Percentiles rank a stretch among this genome's conserved stretches.
phyloP scores from a whole-genome alignment of 2,888 invertebrate species.

The Xylophagus ater region DNA sequence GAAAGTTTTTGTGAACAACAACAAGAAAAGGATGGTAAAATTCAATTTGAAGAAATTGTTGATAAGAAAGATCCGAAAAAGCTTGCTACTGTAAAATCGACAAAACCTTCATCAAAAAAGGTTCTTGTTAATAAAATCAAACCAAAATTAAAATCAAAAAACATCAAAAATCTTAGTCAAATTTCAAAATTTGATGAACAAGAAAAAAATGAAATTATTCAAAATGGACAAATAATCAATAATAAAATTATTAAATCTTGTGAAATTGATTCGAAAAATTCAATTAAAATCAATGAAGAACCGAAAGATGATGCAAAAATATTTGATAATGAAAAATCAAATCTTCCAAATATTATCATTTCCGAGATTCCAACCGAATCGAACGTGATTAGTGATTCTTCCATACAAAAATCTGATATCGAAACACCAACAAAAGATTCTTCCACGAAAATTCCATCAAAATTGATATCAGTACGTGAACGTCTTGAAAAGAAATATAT shows the following conservation, averaged over 20 bases:
- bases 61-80: too few species aligned
- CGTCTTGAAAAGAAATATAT: slow-evolving; percentile 13
- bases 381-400: slow-evolving; percentile 12
- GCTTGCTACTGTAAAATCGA: too few species aligned
- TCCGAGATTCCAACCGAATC: background rate
- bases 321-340: slow-evolving; percentile 1
- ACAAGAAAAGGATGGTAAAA: too few species aligned
- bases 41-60: too few species aligned
- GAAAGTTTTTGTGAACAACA: too few species aligned
- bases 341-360: too few species aligned
- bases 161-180: slow-evolving; percentile 3
- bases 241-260: too few species aligned
- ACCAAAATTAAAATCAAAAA: slow-evolving; percentile 1
- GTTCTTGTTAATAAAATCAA: slow-evolving; percentile 2
- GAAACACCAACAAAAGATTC: slow-evolving; percentile 10
- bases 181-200: background rate
- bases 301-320: slow-evolving; percentile 15
- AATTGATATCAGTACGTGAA: slow-evolving; percentile 11
- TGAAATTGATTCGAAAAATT: too few species aligned
- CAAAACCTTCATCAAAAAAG: too few species aligned
- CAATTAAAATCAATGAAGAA: too few species aligned
- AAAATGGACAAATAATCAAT: too few species aligned
- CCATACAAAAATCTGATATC: slow-evolving; percentile 12
- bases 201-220: background rate
- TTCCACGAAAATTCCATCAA: background rate